phyloP scores from a whole-genome alignment of 2,888 invertebrate species.

The Trissoscelio sp. region DNA sequence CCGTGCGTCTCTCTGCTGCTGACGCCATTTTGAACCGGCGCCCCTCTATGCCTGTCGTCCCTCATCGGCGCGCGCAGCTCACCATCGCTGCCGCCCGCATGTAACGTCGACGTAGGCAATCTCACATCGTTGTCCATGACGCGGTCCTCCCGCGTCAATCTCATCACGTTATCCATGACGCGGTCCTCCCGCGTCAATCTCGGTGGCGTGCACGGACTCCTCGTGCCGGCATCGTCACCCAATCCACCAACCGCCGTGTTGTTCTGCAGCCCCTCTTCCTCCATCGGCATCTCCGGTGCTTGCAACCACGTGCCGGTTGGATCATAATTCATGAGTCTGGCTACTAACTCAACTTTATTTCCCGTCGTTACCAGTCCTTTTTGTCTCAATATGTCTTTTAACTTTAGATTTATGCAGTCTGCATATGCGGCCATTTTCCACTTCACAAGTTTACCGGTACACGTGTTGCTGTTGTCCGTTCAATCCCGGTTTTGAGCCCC shows the following conservation, averaged over 20 bases:
- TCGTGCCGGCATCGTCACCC: too few species aligned
- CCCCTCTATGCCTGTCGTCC: not conserved
- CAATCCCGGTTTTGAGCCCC: not conserved
- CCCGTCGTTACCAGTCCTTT: not conserved
- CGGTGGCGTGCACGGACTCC: too few species aligned
- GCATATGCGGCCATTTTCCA: not conserved
- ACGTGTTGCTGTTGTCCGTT: not conserved
- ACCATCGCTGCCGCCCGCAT: not conserved
- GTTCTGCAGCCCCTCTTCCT: not conserved
- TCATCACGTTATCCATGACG: too few species aligned
- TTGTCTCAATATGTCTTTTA: not conserved
- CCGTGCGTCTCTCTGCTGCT: not conserved
- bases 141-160: too few species aligned
- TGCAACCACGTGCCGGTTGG: not conserved
- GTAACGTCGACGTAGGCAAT: too few species aligned
- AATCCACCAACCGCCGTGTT: too few species aligned
- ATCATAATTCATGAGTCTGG: not conserved
- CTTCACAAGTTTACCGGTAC: too few species aligned
- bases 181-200: too few species aligned
- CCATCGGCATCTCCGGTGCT: not conserved
- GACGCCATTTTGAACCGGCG: not conserved
- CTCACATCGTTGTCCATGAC: too few species aligned
- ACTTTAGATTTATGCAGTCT: not conserved
- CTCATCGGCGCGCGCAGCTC: not conserved
- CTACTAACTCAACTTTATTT: not conserved